These are phyloP conservation scores for Telenomus remus DNA, from an alignment of 1,140 invertebrate species.

Conservation along the genomic window DNA sequence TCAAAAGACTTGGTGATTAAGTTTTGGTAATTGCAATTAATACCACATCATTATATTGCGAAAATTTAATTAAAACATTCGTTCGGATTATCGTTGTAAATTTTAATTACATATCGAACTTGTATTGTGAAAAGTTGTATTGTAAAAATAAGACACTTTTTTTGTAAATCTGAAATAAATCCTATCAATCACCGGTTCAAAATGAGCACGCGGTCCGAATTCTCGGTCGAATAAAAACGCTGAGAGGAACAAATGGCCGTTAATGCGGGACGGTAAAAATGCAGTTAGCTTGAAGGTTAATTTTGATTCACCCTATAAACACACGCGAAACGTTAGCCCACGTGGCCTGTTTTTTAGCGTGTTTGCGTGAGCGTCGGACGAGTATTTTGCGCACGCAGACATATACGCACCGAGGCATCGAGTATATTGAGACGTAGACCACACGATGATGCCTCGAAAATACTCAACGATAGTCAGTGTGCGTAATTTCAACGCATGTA, in stretches of 20 bases:
- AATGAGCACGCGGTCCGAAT: conserved; percentile 8
- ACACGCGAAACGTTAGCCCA: conserved; percentile 45
- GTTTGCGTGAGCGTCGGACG: conserved; percentile 38
- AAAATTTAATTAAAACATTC: no score
- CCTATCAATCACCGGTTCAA: conserved; percentile 39
- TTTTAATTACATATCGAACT: no score
- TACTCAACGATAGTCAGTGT: conserved; percentile 49
- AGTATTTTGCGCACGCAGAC: conserved; percentile 44
- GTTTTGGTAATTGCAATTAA: no score
- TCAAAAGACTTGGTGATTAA: no score
- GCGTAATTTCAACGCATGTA: conserved; percentile 68
- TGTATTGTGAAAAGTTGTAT: no score
- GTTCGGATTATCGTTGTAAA: no score
- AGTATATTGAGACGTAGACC: conserved; percentile 69
- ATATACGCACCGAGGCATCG: conserved; percentile 28
- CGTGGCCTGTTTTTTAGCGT: conserved; percentile 45
- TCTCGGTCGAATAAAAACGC: conserved; percentile 27
- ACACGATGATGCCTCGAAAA: conserved; percentile 59
- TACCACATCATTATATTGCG: no score
- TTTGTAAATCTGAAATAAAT: conserved; percentile 23
- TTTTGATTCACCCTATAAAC: conserved; percentile 57
- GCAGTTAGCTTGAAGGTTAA: conserved; percentile 51
- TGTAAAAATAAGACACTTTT: conserved; percentile 5
- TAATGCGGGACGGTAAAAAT: conserved; percentile 39
- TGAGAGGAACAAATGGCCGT: conserved; percentile 33